phyloP scores from a whole-genome alignment of 2,797 vertebrate species.

The Denticeps clupeoides region DNA sequence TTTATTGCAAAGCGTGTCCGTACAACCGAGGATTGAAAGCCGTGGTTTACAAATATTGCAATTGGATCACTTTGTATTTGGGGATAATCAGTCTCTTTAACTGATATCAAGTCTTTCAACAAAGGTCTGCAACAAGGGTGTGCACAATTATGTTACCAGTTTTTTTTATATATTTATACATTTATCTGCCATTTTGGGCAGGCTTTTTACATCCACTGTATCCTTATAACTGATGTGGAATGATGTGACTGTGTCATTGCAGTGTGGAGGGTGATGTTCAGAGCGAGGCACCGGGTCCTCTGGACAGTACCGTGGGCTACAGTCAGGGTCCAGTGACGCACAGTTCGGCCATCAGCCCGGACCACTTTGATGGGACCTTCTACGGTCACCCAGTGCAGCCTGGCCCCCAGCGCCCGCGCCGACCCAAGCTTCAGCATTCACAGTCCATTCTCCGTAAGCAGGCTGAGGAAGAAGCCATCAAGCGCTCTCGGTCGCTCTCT shows the following conservation, averaged over 20 bases:
- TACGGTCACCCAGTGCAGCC: slow-evolving; percentile 70
- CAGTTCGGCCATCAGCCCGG: slow-evolving; percentile 76
- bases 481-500: slow-evolving; percentile 86
- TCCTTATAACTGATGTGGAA: too few relatives aligned
- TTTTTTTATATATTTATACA: background rate
- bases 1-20: too few relatives aligned
- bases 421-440: slow-evolving; percentile 89
- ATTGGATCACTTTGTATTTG: too few relatives aligned
- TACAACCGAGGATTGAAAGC: too few relatives aligned
- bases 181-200: too few relatives aligned
- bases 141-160: background rate
- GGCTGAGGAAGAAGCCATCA: slow-evolving; percentile 95
- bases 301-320: slow-evolving; percentile 75
- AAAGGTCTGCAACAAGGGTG: too few relatives aligned
- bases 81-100: too few relatives aligned
- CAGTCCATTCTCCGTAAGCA: slow-evolving; percentile 93
- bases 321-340: slow-evolving; percentile 75
- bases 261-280: slow-evolving; percentile 92
- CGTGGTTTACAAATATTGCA: too few relatives aligned
- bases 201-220: too few relatives aligned
- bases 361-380: slow-evolving; percentile 75
- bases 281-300: slow-evolving; percentile 68
- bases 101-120: too few relatives aligned
- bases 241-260: slow-evolving; percentile 14
- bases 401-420: slow-evolving; percentile 73